Percentiles rank a stretch among this genome's conserved stretches.
phyloP scores from a whole-genome alignment of 2,888 invertebrate species.

The Xanthia icteritia region DNA sequence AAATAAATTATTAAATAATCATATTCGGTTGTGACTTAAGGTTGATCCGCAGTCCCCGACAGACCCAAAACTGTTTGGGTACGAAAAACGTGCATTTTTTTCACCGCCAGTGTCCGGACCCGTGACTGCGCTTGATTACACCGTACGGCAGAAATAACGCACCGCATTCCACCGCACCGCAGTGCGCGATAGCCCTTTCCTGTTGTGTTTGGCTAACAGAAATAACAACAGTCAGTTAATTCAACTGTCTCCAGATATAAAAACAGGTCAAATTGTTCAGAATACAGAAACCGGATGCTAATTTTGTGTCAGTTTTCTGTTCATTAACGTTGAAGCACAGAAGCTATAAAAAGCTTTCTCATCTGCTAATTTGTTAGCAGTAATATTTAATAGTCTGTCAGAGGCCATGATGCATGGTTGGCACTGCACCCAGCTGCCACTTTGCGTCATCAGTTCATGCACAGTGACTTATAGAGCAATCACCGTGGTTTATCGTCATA shows the following conservation, averaged over 20 bases:
- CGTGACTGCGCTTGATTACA: too few relatives aligned
- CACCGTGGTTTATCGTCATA: constrained; percentile 8
- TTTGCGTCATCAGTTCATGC: constrained; percentile 25
- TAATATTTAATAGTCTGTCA: constrained; percentile 37
- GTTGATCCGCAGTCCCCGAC: too few relatives aligned
- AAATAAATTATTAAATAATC: too few relatives aligned
- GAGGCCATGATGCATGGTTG: constrained; percentile 35
- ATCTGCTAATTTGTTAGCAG: constrained; percentile 27
- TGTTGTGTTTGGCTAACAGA: neutral
- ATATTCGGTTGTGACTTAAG: too few relatives aligned
- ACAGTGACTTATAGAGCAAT: constrained; percentile 31
- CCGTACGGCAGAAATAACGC: too few relatives aligned
- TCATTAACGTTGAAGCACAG: neutral
- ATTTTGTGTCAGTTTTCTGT: neutral
- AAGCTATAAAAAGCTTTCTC: constrained; percentile 24
- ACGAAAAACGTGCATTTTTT: too few relatives aligned
- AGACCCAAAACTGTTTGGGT: too few relatives aligned
- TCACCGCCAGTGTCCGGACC: too few relatives aligned
- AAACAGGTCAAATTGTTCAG: neutral
- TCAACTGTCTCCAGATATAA: neutral
- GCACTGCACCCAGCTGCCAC: constrained; percentile 31
- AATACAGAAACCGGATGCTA: neutral
- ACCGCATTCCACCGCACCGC: too few relatives aligned
- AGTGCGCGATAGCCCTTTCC: too few relatives aligned
- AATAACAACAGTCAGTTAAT: constrained; percentile 8